phyloP scores from a whole-genome alignment of 2,113 vertebrate species.

The Ifrita kowaldi region DNA sequence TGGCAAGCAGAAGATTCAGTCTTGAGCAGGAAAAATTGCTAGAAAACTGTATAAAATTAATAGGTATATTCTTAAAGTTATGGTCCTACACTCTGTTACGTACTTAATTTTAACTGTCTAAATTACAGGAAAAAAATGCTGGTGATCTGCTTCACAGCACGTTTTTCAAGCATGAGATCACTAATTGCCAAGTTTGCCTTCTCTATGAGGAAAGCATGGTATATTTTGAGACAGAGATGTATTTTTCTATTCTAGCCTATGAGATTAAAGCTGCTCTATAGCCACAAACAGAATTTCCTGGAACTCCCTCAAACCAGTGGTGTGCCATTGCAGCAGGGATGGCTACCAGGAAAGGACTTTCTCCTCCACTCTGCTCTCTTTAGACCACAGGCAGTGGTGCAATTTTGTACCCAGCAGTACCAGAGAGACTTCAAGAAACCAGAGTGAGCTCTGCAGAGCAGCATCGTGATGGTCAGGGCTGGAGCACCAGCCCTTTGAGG shows the following conservation, averaged over 20 bases:
- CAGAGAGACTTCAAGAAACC: background rate
- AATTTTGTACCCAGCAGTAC: background rate
- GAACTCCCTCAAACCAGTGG: background rate
- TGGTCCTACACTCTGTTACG: fast-evolving
- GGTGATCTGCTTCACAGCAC: background rate
- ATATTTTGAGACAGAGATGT: background rate
- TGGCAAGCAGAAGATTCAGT: background rate
- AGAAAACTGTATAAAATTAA: background rate
- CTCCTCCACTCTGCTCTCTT: background rate
- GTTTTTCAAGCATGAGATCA: background rate
- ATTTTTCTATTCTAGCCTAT: background rate
- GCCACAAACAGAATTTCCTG: background rate
- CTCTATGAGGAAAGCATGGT: background rate
- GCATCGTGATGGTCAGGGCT: fast-evolving
- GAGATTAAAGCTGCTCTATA: background rate
- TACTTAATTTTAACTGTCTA: background rate
- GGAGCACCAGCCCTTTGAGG: background rate
- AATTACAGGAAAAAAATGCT: background rate
- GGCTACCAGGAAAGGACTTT: background rate
- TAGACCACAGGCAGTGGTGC: too few species aligned
- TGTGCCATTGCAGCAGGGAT: fast-evolving
- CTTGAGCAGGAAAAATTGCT: background rate
- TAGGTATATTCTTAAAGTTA: background rate
- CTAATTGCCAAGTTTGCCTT: background rate
- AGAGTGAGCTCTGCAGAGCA: background rate